Conservation (phyloP, 1,140 invertebrate species). For the Schmidtea mediterranea region DNA sequence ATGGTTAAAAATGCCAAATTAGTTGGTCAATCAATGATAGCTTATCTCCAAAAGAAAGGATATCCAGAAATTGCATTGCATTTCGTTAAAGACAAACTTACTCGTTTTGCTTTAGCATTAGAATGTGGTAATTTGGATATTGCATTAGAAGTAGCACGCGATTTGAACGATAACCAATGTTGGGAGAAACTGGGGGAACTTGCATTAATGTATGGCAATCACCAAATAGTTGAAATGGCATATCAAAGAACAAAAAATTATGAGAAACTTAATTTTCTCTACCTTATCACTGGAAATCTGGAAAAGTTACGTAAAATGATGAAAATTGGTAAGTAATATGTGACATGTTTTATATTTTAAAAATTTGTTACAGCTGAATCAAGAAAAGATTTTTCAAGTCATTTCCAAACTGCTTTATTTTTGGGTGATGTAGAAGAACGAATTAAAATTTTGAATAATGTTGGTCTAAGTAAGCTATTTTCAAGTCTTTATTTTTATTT, state of each 20-base stretch:
- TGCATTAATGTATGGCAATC: slow-evolving; percentile 70
- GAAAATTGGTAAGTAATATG: too few relatives aligned
- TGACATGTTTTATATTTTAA: slow-evolving; percentile 16
- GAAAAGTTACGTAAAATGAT: slow-evolving; percentile 96
- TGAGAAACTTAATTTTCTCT: slow-evolving; percentile 87
- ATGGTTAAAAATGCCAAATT: slow-evolving; percentile 87
- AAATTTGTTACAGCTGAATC: slow-evolving; percentile 25
- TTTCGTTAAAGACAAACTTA: slow-evolving; percentile 97
- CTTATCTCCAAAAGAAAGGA: slow-evolving; percentile 92
- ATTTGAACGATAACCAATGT: slow-evolving; percentile 65
- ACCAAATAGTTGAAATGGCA: slow-evolving; percentile 87
- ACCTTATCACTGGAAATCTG: slow-evolving; percentile 86
- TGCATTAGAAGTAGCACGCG: slow-evolving; percentile 59
- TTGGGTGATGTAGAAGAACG: slow-evolving; percentile 70
- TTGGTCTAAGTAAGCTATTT: too few relatives aligned
- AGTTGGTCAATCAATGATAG: slow-evolving; percentile 92
- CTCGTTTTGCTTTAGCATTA: slow-evolving; percentile 68
- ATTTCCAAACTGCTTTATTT: slow-evolving; percentile 73
- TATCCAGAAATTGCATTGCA: slow-evolving; percentile 98
- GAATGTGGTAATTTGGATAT: slow-evolving; percentile 97
- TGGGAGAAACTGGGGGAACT: slow-evolving; percentile 89
- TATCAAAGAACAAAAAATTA: slow-evolving; percentile 98
- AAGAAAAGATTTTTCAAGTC: slow-evolving; percentile 52
- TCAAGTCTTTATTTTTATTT: too few relatives aligned
- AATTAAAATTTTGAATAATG: slow-evolving; percentile 39